Evolutionary conservation across 2,888 invertebrate genomes (phyloP).

Genomic region (Zelleria hepariella): DNA sequence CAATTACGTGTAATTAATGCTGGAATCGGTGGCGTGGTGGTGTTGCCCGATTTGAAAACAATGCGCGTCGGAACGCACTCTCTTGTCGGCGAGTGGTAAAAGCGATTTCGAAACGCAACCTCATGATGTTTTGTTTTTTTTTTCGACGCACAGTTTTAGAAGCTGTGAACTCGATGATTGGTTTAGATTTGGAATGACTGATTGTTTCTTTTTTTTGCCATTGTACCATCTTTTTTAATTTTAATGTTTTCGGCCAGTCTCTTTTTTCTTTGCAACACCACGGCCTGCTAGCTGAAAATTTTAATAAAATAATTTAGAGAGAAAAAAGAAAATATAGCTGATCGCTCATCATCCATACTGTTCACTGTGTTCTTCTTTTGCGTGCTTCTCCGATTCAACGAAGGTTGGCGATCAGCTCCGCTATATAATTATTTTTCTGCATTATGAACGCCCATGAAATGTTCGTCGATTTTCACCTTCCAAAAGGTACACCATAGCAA

Average conservation of each 20-base stretch:
- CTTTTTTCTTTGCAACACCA: background rate
- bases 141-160: conserved; percentile 12
- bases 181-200: conserved; percentile 12
- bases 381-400: too few relatives aligned
- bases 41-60: conserved; percentile 62
- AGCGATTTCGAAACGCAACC: conserved; percentile 43
- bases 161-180: conserved; percentile 34
- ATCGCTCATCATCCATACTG: too few relatives aligned
- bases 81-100: conserved; percentile 41
- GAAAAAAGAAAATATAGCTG: too few relatives aligned
- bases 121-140: conserved; percentile 34
- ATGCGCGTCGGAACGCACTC: conserved; percentile 28
- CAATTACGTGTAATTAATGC: conserved; percentile 76
- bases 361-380: too few relatives aligned
- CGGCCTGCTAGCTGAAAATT: too few relatives aligned
- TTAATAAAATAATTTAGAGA: too few relatives aligned
- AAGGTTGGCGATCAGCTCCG: too few relatives aligned
- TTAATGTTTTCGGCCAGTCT: background rate
- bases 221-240: background rate
- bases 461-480: background rate
- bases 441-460: background rate
- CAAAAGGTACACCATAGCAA: background rate
- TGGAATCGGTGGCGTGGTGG: conserved; percentile 59
- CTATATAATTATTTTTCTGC: too few relatives aligned
- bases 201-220: conserved; percentile 1